Conservation (phyloP, 2,113 vertebrate genomes). For the Suricata suricatta region DNA sequence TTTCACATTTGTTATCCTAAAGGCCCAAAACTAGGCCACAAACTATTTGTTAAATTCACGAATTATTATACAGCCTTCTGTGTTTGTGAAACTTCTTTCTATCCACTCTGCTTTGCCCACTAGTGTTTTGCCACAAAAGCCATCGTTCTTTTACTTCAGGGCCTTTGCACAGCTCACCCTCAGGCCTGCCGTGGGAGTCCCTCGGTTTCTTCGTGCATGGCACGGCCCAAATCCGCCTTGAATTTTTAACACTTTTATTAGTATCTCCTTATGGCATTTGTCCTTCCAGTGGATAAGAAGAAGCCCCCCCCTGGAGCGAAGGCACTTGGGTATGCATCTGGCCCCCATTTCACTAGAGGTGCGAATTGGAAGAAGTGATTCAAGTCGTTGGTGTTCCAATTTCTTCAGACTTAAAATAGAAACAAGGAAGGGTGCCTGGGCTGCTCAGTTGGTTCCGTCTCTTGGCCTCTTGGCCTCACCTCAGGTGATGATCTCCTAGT, state of each 20-base stretch:
- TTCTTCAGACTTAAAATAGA: neutral
- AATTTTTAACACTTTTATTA: neutral
- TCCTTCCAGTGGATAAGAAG: neutral
- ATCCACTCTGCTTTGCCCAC: neutral
- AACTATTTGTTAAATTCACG: neutral
- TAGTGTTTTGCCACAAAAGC: neutral
- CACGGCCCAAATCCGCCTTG: neutral
- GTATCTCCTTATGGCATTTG: neutral
- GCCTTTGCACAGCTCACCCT: fast-evolving
- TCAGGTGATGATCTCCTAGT: too few species aligned
- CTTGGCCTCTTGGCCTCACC: too few species aligned
- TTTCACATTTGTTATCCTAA: neutral
- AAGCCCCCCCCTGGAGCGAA: neutral
- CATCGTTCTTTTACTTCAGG: neutral
- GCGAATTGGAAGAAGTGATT: neutral
- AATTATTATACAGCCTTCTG: neutral
- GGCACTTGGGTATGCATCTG: neutral
- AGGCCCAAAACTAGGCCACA: neutral
- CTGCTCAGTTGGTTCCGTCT: too few species aligned
- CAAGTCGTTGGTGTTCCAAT: neutral
- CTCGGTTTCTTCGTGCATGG: neutral
- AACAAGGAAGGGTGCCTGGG: neutral
- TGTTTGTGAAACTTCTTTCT: neutral
- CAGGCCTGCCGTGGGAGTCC: fast-evolving
- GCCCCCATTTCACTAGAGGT: neutral